phyloP scores from a whole-genome alignment of 92 coral and sea anemone genomes.

The Zoanthus gigantus region DNA sequence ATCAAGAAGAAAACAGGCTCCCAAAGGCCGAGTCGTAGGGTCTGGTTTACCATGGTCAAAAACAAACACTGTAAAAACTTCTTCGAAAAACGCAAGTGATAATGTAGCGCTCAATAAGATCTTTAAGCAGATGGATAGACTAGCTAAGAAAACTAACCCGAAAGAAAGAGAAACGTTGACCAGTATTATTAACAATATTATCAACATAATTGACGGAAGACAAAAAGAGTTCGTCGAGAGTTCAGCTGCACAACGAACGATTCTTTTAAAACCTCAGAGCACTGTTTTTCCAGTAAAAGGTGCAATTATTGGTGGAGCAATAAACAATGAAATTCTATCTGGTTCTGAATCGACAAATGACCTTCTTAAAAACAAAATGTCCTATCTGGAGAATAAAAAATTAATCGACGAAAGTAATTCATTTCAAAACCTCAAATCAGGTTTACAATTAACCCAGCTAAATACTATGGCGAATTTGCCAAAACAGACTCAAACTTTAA shows the following conservation, averaged over 20 bases:
- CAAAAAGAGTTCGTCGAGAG: neutral
- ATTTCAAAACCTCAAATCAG: neutral
- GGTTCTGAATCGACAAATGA: neutral
- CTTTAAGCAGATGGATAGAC: slow-evolving; percentile 1
- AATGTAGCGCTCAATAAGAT: neutral
- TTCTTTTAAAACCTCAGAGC: slow-evolving; percentile 11
- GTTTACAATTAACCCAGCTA: neutral
- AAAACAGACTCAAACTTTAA: neutral
- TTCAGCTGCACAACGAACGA: neutral
- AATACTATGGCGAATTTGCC: neutral
- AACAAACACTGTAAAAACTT: neutral
- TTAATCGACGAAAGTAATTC: neutral
- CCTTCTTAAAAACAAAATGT: neutral
- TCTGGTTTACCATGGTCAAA: neutral
- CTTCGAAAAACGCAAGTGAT: neutral
- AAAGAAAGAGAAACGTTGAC: slow-evolving; percentile 23
- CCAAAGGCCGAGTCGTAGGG: neutral
- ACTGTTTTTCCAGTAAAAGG: slow-evolving; percentile 35
- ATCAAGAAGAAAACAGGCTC: neutral
- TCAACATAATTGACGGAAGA: neutral
- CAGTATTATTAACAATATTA: slow-evolving; percentile 12
- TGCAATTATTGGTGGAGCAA: slow-evolving; percentile 30
- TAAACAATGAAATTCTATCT: slow-evolving; percentile 19
- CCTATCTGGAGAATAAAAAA: neutral
- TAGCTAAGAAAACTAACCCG: neutral